Evolutionary conservation across 2,797 vertebrate genomes (phyloP).

Genomic region (Astyanax mexicanus): DNA sequence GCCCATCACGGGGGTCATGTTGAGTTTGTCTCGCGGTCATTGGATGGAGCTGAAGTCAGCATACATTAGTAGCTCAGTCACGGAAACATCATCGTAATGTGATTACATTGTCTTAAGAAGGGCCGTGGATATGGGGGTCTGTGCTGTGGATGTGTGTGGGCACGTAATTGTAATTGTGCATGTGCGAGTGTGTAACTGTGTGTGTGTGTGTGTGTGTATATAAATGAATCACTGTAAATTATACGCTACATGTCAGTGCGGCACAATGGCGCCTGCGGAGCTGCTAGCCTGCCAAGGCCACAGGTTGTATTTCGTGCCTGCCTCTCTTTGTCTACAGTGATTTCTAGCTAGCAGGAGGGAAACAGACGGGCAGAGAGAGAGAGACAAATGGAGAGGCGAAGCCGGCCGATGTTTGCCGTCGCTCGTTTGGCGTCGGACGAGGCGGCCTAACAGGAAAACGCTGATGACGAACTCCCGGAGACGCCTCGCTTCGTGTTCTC

Average conservation of each 20-base stretch:
- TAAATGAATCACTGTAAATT: conserved; percentile 38
- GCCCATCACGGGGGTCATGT: conserved; percentile 24
- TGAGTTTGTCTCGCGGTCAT: conserved; percentile 38
- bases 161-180: conserved; percentile 38
- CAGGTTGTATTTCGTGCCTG: conserved; percentile 43
- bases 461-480: conserved; percentile 23
- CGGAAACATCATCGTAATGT: conserved; percentile 42
- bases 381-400: not conserved
- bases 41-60: conserved; percentile 49
- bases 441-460: conserved; percentile 35
- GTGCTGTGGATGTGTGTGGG: conserved; percentile 59
- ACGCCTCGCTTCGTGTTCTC: not conserved
- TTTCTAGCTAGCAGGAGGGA: conserved; percentile 45
- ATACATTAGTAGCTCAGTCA: conserved; percentile 49
- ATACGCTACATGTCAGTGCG: conserved; percentile 33
- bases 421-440: conserved; percentile 37
- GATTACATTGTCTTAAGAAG: conserved; percentile 37
- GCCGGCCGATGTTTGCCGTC: conserved; percentile 13
- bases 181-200: conserved; percentile 55
- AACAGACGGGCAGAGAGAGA: conserved; percentile 18
- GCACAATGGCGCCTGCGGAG: conserved; percentile 23
- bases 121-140: conserved; percentile 59
- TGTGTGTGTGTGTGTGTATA: conserved; percentile 43
- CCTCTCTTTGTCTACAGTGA: conserved; percentile 38
- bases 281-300: conserved; percentile 38